A percentile compares a stretch with the other conserved stretches of the same genome.
These are phyloP conservation scores for Mellivora capensis DNA, from an alignment of 2,113 vertebrate species.

Conservation along the genomic window DNA sequence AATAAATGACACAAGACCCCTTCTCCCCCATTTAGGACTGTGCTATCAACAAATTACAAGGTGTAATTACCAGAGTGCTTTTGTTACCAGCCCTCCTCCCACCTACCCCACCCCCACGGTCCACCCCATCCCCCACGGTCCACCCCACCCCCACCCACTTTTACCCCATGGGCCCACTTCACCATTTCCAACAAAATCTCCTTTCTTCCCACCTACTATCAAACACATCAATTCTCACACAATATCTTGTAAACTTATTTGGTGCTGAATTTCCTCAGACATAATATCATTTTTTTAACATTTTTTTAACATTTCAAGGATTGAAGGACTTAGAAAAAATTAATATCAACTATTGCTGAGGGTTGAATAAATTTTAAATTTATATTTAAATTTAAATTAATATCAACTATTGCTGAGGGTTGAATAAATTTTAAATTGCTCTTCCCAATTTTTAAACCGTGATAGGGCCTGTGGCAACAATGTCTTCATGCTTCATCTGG, in stretches of 20 bases:
- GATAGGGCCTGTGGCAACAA: too few relatives aligned
- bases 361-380: not conserved
- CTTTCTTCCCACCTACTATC: not conserved
- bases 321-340: not conserved
- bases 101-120: not conserved
- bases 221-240: not conserved
- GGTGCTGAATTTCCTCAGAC: not conserved
- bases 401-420: not conserved
- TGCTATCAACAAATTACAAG: not conserved
- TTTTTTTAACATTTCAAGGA: not conserved
- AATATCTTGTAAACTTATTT: too few relatives aligned
- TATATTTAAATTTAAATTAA: too few relatives aligned
- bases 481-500: not conserved
- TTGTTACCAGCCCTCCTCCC: too few relatives aligned
- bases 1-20: not conserved
- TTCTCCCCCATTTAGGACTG: not conserved
- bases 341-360: not conserved
- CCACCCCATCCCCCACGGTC: accelerated
- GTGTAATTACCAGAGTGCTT: not conserved
- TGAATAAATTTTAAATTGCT: not conserved
- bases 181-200: not conserved
- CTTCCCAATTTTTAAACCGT: not conserved
- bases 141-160: too few relatives aligned
- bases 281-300: not conserved
- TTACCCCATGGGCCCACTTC: accelerated